Conservation (phyloP, 1,140 invertebrate species). For the Procambarus virginalis region DNA sequence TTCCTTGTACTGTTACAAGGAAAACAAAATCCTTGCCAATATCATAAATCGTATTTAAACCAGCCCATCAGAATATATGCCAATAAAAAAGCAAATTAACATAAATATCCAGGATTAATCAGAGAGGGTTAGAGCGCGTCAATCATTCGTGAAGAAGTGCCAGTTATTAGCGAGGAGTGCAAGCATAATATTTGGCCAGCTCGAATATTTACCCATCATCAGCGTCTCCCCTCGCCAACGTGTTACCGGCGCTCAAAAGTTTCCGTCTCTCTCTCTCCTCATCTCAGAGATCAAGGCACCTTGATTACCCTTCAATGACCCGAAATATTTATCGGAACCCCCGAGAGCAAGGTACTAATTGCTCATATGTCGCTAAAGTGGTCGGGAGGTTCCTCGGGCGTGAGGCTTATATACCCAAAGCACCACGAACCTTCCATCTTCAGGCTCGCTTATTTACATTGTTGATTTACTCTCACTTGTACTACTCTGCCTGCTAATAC, state of each 20-base stretch:
- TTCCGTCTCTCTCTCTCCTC: neutral
- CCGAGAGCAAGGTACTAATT: neutral
- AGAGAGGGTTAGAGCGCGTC: neutral
- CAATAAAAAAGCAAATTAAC: neutral
- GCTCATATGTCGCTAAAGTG: neutral
- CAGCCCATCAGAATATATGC: too few species aligned
- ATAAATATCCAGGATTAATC: neutral
- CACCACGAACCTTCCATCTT: too few species aligned
- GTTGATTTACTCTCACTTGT: too few species aligned
- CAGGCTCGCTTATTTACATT: too few species aligned
- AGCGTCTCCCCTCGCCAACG: neutral
- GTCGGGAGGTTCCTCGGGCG: too few species aligned
- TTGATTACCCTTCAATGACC: neutral
- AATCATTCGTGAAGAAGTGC: neutral
- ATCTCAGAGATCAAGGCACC: neutral
- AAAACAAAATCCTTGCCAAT: too few species aligned
- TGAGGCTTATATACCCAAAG: too few species aligned
- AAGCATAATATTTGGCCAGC: constrained; percentile 5
- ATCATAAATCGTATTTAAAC: too few species aligned
- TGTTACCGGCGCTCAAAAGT: neutral
- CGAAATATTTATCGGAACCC: neutral
- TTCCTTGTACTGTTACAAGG: too few species aligned
- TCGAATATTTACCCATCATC: constrained; percentile 8
- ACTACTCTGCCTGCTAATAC: too few species aligned
- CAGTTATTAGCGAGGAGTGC: constrained; percentile 8